Base-by-base conservation (phyloP, 92 coral and sea anemone genomes). In the Desmophyllum pertusum region DNA sequence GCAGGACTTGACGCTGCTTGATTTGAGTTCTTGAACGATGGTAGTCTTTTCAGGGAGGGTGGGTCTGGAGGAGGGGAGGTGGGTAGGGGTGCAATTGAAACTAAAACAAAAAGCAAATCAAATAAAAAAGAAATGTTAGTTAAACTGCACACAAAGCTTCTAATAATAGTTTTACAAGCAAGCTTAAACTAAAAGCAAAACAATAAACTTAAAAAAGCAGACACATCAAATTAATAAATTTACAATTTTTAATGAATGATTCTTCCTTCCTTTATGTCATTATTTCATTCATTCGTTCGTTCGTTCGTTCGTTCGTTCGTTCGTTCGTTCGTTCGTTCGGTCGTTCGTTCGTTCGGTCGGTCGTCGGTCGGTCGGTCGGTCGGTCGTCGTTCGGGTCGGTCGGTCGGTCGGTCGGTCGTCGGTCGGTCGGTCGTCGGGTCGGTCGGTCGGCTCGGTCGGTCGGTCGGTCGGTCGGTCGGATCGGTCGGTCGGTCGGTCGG, bases 11-110 rank as follows among this genome's bases (percentile, higher is more conserved):
- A 75, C 33, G 14, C 73, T 33, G 66, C 70, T 84, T 81, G 78
- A 27, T 40, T 65, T 45, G 62, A 80, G 36, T 40, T 81, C 84
- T 37, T 70, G 68, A 41, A 51, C 64, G 84, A 74, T 36, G 41
- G 78, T 39, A 33, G 65, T 69, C 62, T 70, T 80, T 52, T 74
- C 70, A 64, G 93, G 88, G 89, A 86, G 86, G 87, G 81, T 77
- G 92, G 95, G 89, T 80, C 90, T 88, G 79, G 87, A 79, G 84
- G 89, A 53, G 94, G 93, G 63, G 87, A 84, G 10, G 80, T 83
- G 55, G 64, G 55, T 46, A 69, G 71, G 65, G 91, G 81, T 53
- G 80, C 14, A 61, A 87, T 85, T 83, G 91, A 70, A 71, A 83
- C 91, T 79, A 87, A 84, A 87, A 73, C 43, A 75, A 71, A 71